Evolutionary conservation across 2,113 vertebrate species (phyloP).

Genomic region (Crotalus tigris): DNA sequence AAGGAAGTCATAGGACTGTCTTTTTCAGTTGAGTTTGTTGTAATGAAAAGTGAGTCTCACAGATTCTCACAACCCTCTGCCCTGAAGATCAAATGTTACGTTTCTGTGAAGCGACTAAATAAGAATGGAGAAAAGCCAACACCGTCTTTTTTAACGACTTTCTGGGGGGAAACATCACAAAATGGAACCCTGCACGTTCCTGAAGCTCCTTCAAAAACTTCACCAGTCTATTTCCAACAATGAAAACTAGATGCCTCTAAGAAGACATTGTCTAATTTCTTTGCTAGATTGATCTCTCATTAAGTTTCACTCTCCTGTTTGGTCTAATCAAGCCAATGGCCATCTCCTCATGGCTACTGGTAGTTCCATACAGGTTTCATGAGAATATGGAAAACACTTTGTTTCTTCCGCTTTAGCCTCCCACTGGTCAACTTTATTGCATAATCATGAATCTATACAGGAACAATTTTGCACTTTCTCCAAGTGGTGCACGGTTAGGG

Average conservation of each 20-base stretch:
- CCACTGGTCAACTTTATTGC: no score
- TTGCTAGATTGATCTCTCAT: neutral
- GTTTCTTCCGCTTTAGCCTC: neutral
- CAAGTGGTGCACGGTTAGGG: no score
- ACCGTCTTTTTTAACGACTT: neutral
- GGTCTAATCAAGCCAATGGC: neutral
- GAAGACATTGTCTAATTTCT: neutral
- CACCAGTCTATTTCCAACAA: neutral
- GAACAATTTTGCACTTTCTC: no score
- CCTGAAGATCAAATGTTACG: neutral
- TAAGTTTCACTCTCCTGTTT: neutral
- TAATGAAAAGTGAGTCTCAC: neutral
- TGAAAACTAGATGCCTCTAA: neutral
- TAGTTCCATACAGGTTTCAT: neutral
- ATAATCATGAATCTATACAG: no score
- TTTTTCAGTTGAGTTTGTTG: neutral
- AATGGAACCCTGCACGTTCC: neutral
- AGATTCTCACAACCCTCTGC: neutral
- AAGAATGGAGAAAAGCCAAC: neutral
- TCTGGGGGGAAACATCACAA: neutral
- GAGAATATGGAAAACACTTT: no score
- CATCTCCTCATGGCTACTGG: neutral
- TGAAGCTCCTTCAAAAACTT: neutral
- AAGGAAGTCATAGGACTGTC: neutral
- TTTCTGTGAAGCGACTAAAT: neutral